Percentiles rank a stretch among this genome's conserved stretches.
phyloP scores from a whole-genome alignment of 2,113 vertebrate species.

The Morone chrysops region DNA sequence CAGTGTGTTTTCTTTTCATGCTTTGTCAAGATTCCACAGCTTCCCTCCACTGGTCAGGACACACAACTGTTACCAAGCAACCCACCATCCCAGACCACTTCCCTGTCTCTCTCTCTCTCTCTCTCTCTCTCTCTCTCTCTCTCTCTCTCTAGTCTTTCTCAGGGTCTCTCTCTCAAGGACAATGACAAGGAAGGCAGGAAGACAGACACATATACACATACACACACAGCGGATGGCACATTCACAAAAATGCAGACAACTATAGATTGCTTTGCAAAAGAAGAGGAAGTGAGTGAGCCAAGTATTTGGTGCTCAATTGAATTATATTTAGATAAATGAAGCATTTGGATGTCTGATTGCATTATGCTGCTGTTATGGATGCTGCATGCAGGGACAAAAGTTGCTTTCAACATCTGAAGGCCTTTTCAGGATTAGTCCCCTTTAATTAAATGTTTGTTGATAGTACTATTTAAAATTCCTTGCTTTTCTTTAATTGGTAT shows the following conservation, averaged over 20 bases:
- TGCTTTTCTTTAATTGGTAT: not conserved
- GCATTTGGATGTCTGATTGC: slow-evolving; percentile 44
- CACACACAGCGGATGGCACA: not conserved
- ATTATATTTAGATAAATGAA: slow-evolving; percentile 43
- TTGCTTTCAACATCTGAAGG: slow-evolving; percentile 10
- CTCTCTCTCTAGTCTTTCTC: not conserved
- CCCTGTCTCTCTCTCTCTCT: not conserved
- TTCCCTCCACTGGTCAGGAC: slow-evolving; percentile 38
- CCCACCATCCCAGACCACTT: slow-evolving; percentile 40
- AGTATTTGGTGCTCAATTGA: slow-evolving; percentile 33
- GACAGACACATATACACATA: not conserved
- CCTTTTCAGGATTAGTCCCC: not conserved
- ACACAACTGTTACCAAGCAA: slow-evolving; percentile 70
- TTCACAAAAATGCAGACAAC: slow-evolving; percentile 14
- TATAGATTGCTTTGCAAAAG: slow-evolving; percentile 38
- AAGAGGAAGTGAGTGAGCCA: slow-evolving; percentile 42
- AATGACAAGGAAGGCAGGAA: slow-evolving; percentile 45
- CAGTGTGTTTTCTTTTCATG: slow-evolving; percentile 52
- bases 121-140: not conserved
- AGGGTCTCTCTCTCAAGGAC: slow-evolving; percentile 18
- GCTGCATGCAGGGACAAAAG: not conserved
- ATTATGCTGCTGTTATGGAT: slow-evolving; percentile 24
- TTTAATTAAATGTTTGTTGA: not conserved
- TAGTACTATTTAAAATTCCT: not conserved
- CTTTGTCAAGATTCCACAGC: slow-evolving; percentile 51